Conservation (phyloP, 2,888 invertebrate species). For the Trichogramma dendrolimi region DNA sequence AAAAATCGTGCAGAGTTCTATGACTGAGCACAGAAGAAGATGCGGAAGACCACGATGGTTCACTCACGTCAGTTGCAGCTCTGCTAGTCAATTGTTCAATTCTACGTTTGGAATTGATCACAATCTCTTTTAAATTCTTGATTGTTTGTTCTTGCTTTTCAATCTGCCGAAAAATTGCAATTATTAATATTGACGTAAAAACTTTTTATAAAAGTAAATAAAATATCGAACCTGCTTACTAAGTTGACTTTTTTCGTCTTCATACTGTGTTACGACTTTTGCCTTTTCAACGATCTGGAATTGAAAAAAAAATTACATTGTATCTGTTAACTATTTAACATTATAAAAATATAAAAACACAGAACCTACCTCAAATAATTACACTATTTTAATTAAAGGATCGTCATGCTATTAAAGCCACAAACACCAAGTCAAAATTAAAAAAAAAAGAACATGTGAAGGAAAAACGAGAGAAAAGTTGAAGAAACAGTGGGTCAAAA, state of each 20-base stretch:
- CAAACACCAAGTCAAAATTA: too few species aligned
- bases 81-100: constrained; percentile 46
- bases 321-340: not conserved
- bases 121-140: constrained; percentile 45
- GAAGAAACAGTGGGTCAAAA: too few species aligned
- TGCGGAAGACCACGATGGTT: constrained; percentile 43
- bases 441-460: too few species aligned
- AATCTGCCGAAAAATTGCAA: constrained; percentile 34
- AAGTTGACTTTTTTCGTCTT: constrained; percentile 43
- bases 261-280: constrained; percentile 36
- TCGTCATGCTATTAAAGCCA: too few species aligned
- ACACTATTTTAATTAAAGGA: too few species aligned
- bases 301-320: constrained; percentile 1
- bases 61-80: constrained; percentile 46
- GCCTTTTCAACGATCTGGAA: constrained; percentile 41
- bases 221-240: constrained; percentile 39
- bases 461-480: too few species aligned
- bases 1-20: constrained; percentile 50
- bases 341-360: not conserved
- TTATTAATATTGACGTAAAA: constrained; percentile 5
- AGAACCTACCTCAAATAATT: too few species aligned
- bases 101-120: constrained; percentile 46
- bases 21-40: constrained; percentile 45
- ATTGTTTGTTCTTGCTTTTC: constrained; percentile 48
- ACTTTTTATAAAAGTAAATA: constrained; percentile 9